Percentiles rank a stretch among this genome's conserved stretches.
These are phyloP conservation scores for Neosalanx taihuensis DNA, from an alignment of 2,797 vertebrate genomes.

Conservation along the genomic window DNA sequence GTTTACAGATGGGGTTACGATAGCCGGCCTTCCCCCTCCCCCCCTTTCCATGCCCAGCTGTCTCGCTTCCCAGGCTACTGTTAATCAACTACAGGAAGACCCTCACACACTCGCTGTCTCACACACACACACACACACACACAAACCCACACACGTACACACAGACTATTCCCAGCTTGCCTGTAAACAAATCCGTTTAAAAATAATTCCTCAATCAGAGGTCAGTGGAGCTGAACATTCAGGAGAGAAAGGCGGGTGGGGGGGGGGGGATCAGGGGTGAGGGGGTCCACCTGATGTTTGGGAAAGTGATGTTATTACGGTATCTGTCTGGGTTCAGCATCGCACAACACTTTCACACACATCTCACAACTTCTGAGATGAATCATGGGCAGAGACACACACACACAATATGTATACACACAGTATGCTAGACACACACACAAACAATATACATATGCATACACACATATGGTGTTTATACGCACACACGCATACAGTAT, in stretches of 20 bases:
- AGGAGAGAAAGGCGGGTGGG: too few species aligned
- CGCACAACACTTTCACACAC: too few species aligned
- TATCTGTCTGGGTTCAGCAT: too few species aligned
- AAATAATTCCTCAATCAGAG: too few species aligned
- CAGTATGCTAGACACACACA: background rate
- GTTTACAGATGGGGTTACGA: background rate
- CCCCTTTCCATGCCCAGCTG: background rate
- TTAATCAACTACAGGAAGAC: slow-evolving; percentile 11
- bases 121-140: slow-evolving; percentile 15
- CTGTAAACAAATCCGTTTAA: too few species aligned
- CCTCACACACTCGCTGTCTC: slow-evolving; percentile 1
- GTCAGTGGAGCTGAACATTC: too few species aligned
- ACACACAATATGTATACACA: background rate
- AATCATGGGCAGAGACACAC: background rate
- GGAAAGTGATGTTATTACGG: too few species aligned
- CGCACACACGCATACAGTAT: slow-evolving; percentile 12
- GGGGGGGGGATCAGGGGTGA: background rate
- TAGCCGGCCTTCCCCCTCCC: background rate
- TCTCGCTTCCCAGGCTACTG: background rate
- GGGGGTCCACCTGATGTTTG: too few species aligned
- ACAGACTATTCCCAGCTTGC: slow-evolving; percentile 25
- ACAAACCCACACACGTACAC: slow-evolving; percentile 21
- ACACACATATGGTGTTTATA: background rate
- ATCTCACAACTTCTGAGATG: too few species aligned
- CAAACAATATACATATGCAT: background rate